phyloP scores from a whole-genome alignment of 1,140 invertebrate genomes.

The Trachymyrmex cornetzi region DNA sequence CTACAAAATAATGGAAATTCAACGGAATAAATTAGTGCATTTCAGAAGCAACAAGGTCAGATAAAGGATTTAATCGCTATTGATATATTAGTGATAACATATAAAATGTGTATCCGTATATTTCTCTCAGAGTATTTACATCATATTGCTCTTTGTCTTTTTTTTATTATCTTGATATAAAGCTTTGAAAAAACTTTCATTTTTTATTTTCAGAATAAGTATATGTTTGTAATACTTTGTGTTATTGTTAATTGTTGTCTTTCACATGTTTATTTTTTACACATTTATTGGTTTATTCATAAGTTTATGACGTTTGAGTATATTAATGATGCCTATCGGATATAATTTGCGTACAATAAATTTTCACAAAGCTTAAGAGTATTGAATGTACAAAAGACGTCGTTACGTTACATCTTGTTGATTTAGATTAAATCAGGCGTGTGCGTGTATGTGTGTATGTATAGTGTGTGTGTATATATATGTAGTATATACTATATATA shows the following conservation, averaged over 20 bases:
- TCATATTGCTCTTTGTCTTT: background rate
- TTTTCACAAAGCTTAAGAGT: constrained; percentile 1
- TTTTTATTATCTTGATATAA: constrained; percentile 22
- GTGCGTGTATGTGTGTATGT: too few relatives aligned
- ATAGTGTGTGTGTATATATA: too few relatives aligned
- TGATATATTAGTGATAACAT: constrained; percentile 15
- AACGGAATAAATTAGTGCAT: background rate
- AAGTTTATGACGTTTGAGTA: constrained; percentile 22
- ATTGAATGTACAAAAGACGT: constrained; percentile 32
- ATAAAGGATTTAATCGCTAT: constrained; percentile 16
- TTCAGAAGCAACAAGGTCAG: constrained; percentile 16
- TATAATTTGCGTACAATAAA: constrained; percentile 17
- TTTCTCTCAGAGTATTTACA: constrained; percentile 13
- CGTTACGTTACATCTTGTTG: constrained; percentile 4
- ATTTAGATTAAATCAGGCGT: constrained; percentile 30
- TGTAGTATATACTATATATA: too few relatives aligned
- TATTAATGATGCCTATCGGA: constrained; percentile 12
- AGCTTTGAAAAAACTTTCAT: constrained; percentile 26
- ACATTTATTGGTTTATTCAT: constrained; percentile 19
- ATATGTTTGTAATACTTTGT: constrained; percentile 74
- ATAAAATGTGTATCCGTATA: background rate
- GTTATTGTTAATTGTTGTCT: constrained; percentile 39
- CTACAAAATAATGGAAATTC: constrained; percentile 27
- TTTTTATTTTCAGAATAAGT: constrained; percentile 45
- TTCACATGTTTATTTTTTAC: constrained; percentile 26